phyloP scores from a whole-genome alignment of 2,888 invertebrate genomes.

The Chouioia cunea region DNA sequence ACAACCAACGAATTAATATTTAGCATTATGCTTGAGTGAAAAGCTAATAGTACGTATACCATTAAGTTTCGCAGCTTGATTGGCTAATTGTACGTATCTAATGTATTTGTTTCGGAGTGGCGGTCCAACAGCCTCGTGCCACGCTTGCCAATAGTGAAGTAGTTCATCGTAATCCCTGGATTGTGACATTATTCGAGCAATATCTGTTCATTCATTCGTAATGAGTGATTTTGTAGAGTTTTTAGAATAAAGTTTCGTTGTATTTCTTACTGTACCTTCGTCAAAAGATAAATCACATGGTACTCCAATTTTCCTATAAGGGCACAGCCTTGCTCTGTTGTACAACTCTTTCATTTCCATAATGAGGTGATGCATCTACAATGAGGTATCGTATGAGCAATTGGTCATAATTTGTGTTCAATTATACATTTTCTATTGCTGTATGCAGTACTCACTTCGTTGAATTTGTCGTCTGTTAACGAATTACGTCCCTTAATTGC shows the following conservation, averaged over 20 bases:
- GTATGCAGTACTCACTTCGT: slow-evolving; percentile 72
- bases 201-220: slow-evolving; percentile 59
- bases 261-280: slow-evolving; percentile 62
- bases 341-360: slow-evolving; percentile 85
- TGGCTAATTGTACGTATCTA: slow-evolving; percentile 83
- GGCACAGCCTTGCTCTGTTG: slow-evolving; percentile 80
- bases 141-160: slow-evolving; percentile 83
- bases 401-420: background rate
- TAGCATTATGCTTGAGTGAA: too few relatives aligned
- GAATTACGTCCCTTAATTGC: slow-evolving; percentile 81
- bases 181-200: slow-evolving; percentile 75
- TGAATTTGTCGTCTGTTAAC: slow-evolving; percentile 79
- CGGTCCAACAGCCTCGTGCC: slow-evolving; percentile 84
- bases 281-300: slow-evolving; percentile 68
- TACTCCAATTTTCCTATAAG: slow-evolving; percentile 70
- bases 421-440: background rate
- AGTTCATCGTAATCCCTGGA: slow-evolving; percentile 83
- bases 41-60: slow-evolving; percentile 69
- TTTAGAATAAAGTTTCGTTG: background rate
- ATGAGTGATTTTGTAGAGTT: background rate
- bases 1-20: slow-evolving; percentile 5
- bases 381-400: slow-evolving; percentile 41
- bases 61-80: slow-evolving; percentile 81
- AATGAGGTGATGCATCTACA: slow-evolving; percentile 79
- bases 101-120: slow-evolving; percentile 81